Evolutionary conservation across 2,797 vertebrate genomes (phyloP), one percentile per base, ranked within the genome.

Genomic region (Steatocranus sp.): DNA sequence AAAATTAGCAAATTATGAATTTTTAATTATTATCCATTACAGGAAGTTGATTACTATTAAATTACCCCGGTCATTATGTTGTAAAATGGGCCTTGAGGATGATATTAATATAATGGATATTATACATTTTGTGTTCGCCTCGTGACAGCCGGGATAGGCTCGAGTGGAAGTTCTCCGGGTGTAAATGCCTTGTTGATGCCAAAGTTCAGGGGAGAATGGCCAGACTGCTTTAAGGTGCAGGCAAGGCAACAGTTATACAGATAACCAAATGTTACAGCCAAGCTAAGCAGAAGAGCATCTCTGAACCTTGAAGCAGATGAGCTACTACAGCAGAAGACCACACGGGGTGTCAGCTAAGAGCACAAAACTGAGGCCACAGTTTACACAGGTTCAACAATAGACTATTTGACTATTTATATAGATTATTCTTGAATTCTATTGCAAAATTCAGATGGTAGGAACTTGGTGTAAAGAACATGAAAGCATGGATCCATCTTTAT

Each of bases 31-130:
- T 83, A 85, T 50, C n/a, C 56, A 80, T 84, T 74, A 85, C 50
- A 30, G 48, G 32, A 82, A 86, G 78, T 87, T 81, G 66, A 83
- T 89, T 78, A 86, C 78, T 78, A 56, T 86, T 83, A 90, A 82
- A 85, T 85, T 63, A 84, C 82, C 81, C 34, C 30, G 2, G 61
- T 88, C 54, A 83, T 84, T 87, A 79, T 87, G 56, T 43, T 75
- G 76, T 75, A 53, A 15, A 89, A 83, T 56, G 70, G 63, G 43
- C 87, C 73, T 82, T 46, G 30, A 84, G 61, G 76, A 83, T 66
- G 30, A 27, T 63, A 77, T 86, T 81, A 51, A 74, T 76, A 36
- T 74, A 54, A 84, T 80, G 20, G 27, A 56, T 87, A 73, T 85
- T 30, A 70, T 58, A 75, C 56, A 66, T 88, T 83, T 32, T 70